These are phyloP conservation scores for Caradrina clavipalpis DNA, from an alignment of 2,888 invertebrate species.

Conservation along the genomic window DNA sequence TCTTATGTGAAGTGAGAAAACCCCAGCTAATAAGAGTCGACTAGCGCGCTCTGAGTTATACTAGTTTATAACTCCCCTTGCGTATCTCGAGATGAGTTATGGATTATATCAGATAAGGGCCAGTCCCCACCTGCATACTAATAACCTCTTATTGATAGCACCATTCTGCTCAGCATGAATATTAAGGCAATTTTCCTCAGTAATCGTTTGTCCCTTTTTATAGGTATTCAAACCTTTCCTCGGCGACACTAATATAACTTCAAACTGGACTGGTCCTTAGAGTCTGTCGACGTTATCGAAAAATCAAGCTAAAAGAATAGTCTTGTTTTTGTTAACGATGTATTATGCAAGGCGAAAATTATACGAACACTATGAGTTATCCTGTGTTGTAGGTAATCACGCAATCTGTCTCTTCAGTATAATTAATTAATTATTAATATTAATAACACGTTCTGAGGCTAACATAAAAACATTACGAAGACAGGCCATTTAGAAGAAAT, in stretches of 20 bases:
- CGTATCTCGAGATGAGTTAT: constrained; percentile 28
- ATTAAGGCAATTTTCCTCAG: constrained; percentile 16
- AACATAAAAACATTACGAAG: background rate
- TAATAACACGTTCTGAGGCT: background rate
- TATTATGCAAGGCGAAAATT: background rate
- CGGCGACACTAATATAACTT: background rate
- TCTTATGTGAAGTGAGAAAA: too few species aligned
- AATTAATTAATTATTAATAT: constrained; percentile 26
- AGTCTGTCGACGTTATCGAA: background rate
- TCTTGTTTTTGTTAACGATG: background rate
- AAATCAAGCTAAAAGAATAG: background rate
- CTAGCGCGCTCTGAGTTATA: background rate
- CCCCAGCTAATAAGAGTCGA: constrained; percentile 6
- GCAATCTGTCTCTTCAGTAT: background rate
- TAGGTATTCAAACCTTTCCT: background rate
- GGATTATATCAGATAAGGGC: constrained; percentile 31
- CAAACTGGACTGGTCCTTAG: background rate
- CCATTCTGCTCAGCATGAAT: constrained; percentile 22
- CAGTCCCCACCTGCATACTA: constrained; percentile 32
- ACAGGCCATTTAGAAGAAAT: background rate
- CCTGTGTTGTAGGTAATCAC: constrained; percentile 1
- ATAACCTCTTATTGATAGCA: constrained; percentile 23
- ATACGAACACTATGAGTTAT: constrained; percentile 6
- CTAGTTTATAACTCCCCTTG: constrained; percentile 11
- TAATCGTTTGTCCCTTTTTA: background rate